These are phyloP conservation scores for Malurus leucopterus DNA, from an alignment of 2,797 vertebrate genomes.

Conservation along the genomic window DNA sequence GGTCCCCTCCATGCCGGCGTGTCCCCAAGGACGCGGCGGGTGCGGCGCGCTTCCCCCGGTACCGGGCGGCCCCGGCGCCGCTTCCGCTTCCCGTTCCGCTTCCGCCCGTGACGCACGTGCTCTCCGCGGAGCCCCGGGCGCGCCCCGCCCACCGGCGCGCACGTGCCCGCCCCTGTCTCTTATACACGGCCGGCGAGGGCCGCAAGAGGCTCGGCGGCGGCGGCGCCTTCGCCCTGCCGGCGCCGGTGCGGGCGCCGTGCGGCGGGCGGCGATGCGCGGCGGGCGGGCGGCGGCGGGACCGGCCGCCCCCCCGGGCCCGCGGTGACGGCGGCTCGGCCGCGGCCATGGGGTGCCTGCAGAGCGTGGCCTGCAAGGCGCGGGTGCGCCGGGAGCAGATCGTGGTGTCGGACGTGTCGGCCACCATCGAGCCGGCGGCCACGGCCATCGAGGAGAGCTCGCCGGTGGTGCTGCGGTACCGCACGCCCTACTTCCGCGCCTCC, in stretches of 20 bases:
- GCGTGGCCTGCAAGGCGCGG: slow-evolving; percentile 94
- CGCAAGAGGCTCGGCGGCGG: neutral
- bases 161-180: neutral
- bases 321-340: slow-evolving; percentile 23
- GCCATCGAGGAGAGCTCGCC: slow-evolving; percentile 95
- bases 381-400: slow-evolving; percentile 93
- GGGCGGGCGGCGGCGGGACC: neutral
- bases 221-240: slow-evolving; percentile 26
- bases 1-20: neutral
- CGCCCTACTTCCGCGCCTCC: slow-evolving; percentile 95
- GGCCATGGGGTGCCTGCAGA: slow-evolving; percentile 95
- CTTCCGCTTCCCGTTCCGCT: neutral
- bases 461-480: slow-evolving; percentile 95
- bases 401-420: slow-evolving; percentile 92
- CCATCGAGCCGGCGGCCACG: slow-evolving; percentile 91
- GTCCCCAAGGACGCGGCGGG: neutral
- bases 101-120: neutral
- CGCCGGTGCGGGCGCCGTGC: slow-evolving; percentile 39
- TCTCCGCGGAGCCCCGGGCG: neutral
- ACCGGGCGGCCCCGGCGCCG: neutral
- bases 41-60: neutral
- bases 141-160: neutral
- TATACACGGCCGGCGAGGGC: slow-evolving; percentile 40
- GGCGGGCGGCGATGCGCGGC: slow-evolving; percentile 23
- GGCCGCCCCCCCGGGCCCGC: slow-evolving; percentile 50